Evolutionary conservation across 2,113 vertebrate genomes (phyloP).

Genomic region (Perognathus longimembris): DNA sequence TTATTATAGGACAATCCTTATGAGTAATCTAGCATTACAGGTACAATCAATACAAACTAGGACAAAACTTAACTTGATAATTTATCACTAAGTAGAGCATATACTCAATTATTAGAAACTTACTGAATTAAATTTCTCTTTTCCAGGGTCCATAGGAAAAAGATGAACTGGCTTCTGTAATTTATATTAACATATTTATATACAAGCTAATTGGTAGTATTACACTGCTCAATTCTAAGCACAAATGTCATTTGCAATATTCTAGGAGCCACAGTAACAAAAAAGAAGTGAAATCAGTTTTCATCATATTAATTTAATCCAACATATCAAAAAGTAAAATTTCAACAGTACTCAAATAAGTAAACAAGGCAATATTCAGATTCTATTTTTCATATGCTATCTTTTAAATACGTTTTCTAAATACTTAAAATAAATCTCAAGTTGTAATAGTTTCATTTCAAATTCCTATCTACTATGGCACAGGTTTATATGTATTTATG

Average conservation of each 20-base stretch:
- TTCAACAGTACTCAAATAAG: too few relatives aligned
- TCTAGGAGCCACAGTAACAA: neutral
- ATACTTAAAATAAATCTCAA: too few relatives aligned
- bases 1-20: neutral
- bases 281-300: neutral
- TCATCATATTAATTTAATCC: neutral
- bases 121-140: neutral
- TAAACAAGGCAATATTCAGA: too few relatives aligned
- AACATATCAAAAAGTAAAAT: too few relatives aligned
- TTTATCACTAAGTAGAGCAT: neutral
- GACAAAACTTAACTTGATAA: neutral
- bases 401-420: neutral
- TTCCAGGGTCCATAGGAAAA: neutral
- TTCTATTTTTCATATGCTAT: too few relatives aligned
- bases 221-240: neutral
- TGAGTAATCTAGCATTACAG: neutral
- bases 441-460: neutral
- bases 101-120: neutral
- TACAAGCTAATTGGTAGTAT: neutral
- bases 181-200: neutral
- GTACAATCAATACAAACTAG: too few relatives aligned
- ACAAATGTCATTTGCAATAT: neutral
- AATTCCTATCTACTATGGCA: accelerated
- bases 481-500: neutral
- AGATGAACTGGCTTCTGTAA: neutral